Percentiles rank a stretch among this genome's conserved stretches.
phyloP scores from a whole-genome alignment of 2,888 invertebrate genomes.

The Cylindroiulus punctatus region DNA sequence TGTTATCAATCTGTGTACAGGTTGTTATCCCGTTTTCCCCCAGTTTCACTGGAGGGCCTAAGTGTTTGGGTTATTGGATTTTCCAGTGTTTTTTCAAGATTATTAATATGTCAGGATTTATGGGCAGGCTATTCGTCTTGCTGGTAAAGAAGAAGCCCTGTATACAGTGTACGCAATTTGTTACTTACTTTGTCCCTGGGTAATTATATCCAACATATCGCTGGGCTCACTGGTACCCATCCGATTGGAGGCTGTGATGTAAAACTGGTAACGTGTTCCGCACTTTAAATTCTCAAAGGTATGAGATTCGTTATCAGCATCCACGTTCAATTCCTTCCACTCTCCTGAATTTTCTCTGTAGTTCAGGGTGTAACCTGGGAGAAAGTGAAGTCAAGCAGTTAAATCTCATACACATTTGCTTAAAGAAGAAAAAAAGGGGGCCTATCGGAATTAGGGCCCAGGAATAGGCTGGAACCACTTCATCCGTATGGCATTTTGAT shows the following conservation, averaged over 20 bases:
- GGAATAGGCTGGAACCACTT: slow-evolving; percentile 13
- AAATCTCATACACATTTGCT: slow-evolving; percentile 42
- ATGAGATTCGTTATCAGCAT: slow-evolving; percentile 77
- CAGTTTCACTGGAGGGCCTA: not conserved
- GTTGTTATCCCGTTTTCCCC: not conserved
- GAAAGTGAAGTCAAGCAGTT: slow-evolving; percentile 41
- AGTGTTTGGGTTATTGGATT: slow-evolving; percentile 36
- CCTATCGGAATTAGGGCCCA: not conserved
- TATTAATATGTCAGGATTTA: slow-evolving; percentile 39
- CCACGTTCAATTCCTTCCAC: slow-evolving; percentile 74
- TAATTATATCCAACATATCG: slow-evolving; percentile 76
- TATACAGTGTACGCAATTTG: not conserved
- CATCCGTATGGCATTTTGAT: slow-evolving; percentile 16
- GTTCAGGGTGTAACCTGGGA: slow-evolving; percentile 64
- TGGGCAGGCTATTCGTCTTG: not conserved
- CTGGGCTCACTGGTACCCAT: slow-evolving; percentile 81
- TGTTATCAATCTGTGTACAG: slow-evolving; percentile 28
- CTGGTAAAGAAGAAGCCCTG: not conserved
- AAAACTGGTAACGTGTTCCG: slow-evolving; percentile 80
- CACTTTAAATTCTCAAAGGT: slow-evolving; percentile 80
- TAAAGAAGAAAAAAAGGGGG: not conserved
- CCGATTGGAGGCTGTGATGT: slow-evolving; percentile 79
- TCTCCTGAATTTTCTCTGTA: slow-evolving; percentile 70
- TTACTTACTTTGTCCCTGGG: slow-evolving; percentile 79
- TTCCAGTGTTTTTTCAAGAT: slow-evolving; percentile 1